phyloP scores from a whole-genome alignment of 2,888 invertebrate species.

The Drosophila anomelani region DNA sequence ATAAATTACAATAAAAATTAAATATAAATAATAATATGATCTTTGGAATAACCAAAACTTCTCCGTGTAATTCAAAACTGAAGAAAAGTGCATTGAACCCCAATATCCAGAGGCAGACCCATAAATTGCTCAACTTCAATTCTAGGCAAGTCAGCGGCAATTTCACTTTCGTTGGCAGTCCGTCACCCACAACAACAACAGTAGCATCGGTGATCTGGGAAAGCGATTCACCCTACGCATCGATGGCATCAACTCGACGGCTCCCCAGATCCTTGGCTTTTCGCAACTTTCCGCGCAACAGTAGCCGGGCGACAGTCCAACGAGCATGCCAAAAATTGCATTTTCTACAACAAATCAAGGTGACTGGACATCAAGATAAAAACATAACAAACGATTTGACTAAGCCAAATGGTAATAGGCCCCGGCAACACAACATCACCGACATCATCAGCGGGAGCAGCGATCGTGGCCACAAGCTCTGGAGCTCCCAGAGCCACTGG shows the following conservation, averaged over 20 bases:
- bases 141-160: conserved; percentile 49
- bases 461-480: conserved; percentile 38
- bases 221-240: conserved; percentile 73
- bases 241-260: conserved; percentile 30
- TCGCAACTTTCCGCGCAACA: conserved; percentile 36
- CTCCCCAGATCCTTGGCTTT: conserved; percentile 14
- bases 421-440: conserved; percentile 49
- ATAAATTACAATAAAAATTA: background rate
- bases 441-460: conserved; percentile 44
- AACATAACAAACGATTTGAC: conserved; percentile 84
- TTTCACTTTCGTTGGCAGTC: conserved; percentile 74
- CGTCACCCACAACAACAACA: conserved; percentile 56
- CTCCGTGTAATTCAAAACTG: background rate
- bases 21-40: background rate
- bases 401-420: conserved; percentile 79
- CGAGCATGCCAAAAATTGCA: conserved; percentile 81
- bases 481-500: conserved; percentile 28
- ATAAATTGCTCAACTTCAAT: conserved; percentile 73
- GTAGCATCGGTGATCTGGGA: conserved; percentile 45
- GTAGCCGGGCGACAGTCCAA: conserved; percentile 48
- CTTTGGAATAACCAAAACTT: background rate
- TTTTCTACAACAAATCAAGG: conserved; percentile 84
- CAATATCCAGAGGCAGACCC: conserved; percentile 30
- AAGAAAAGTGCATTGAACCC: conserved; percentile 31
- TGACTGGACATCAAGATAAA: conserved; percentile 84